Evolutionary conservation across 2,797 vertebrate genomes (phyloP).

Genomic region (Muscicapa striata): DNA sequence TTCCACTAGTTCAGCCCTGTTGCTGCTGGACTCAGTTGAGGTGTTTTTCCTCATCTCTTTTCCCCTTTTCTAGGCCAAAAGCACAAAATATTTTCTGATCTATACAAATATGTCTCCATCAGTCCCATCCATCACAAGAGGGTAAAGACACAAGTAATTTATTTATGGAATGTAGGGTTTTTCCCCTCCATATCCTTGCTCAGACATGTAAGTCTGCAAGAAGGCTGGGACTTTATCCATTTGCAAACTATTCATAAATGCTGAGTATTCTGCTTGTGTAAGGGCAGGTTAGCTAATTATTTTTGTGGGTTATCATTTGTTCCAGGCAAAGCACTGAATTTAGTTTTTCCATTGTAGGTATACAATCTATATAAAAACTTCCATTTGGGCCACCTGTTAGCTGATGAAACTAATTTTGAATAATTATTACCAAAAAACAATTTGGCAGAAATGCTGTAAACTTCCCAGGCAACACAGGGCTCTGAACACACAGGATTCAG

Average conservation of each 20-base stretch:
- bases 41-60: neutral
- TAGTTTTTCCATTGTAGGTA: neutral
- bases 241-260: neutral
- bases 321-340: neutral
- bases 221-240: neutral
- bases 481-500: neutral
- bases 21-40: neutral
- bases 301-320: neutral
- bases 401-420: neutral
- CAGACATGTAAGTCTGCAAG: neutral
- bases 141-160: neutral
- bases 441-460: neutral
- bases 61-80: neutral
- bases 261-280: neutral
- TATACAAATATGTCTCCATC: neutral
- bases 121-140: neutral
- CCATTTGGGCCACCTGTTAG: neutral
- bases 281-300: neutral
- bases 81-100: neutral
- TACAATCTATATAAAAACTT: neutral
- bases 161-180: rapidly evolving
- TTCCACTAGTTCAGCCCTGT: neutral
- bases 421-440: neutral
- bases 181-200: neutral
- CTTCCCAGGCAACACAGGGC: neutral